Evolutionary conservation across 2,888 invertebrate species (phyloP), one percentile per base, ranked within the genome.

Genomic region (Lampropteryx suffumata): DNA sequence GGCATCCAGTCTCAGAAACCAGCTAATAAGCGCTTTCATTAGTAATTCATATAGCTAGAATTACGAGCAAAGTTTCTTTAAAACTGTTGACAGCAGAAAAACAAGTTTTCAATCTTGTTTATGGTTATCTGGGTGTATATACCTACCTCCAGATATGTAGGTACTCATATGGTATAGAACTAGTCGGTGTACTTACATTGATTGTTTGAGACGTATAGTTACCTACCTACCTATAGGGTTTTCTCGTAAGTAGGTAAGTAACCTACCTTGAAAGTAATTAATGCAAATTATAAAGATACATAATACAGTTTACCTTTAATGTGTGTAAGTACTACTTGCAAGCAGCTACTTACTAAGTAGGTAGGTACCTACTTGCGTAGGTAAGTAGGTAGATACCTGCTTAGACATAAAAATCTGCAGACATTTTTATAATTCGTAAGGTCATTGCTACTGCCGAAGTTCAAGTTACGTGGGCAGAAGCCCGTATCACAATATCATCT

Each of bases 21-120:
- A 39, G 40, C 36, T 26, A 41, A 36, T 11, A 33, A 33, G 26
- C 3, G 4, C 7, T 37, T 33, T 43, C 37, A 39, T 52, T 37
- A 47, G 26, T 33, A 52, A n/a, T 47, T 33, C 39, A 39, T 43
- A 43, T 45, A 24, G 28, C 43, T 29, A 17, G 34, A 47, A 32
- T 24, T 46, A 46, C 46, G 29, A 13, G 2, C 27, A 9, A 11
- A 29, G 13, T 32, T 33, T 51, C 32, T 40, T 35, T 40, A 21
- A 51, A 42, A 29, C 41, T 35, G 32, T 13, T 24, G 9, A 34
- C 37, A 42, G 37, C 24, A 28, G 51, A 46, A 33, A 51, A 52
- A 52, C 47, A 30, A 30, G 51, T 52, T 52, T 47, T 10, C 8
- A 48, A 37, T 44, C 44, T 24, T n/a, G 42, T 43, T 42, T 45